Base-by-base conservation (phyloP, 2,113 vertebrate species). In the Ameiurus melas region DNA sequence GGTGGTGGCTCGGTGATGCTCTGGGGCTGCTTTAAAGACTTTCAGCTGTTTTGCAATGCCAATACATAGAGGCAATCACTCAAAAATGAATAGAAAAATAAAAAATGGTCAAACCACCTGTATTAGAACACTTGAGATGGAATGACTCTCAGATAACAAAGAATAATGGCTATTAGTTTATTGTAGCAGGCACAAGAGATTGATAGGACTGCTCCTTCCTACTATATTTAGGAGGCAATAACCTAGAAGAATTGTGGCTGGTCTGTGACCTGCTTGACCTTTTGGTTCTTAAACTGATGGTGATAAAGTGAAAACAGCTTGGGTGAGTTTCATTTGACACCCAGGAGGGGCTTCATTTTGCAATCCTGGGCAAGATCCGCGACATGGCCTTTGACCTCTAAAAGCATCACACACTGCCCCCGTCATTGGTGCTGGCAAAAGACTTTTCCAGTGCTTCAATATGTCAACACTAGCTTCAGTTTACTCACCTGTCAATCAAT, bases 401-500 rank as follows among this genome's bases (percentile, higher is more conserved):
- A 20, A 84, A 33, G 39, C 36, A n/a, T 85, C 57, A 85, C 5
- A 47, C 30, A 9, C 4, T 70, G 27, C 12, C 58, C 57, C 57
- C 60, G 14, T 86, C 53, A 73, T 14, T 60, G 27, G 33, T 60
- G 20, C 62, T 68, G 43, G 60, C 47, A 57, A n/a, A 57, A 55
- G 14, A 36, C 51, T 81, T 81, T 53, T 81, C n/a, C 58, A 22
- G 7, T 83, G 71, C 33, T 0, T 86, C 82, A 60, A 27, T 22
- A 88, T 89, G 91, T 93, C 91, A 92, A 92, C 89, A 91, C 70
- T 87, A 75, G 83, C 85, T 80, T 86, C 13, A 33, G 86, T 82
- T 90, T 62, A 62, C 53, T 62, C 19, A 4, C n/a, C 68, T 75
- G 57, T 75, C 86, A 75, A 39, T 43, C 51, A 60, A 27, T n/a